A percentile compares a stretch with the other conserved stretches of the same genome.
Evolutionary conservation across 2,888 invertebrate genomes (phyloP).

Genomic region (Formica aserva): DNA sequence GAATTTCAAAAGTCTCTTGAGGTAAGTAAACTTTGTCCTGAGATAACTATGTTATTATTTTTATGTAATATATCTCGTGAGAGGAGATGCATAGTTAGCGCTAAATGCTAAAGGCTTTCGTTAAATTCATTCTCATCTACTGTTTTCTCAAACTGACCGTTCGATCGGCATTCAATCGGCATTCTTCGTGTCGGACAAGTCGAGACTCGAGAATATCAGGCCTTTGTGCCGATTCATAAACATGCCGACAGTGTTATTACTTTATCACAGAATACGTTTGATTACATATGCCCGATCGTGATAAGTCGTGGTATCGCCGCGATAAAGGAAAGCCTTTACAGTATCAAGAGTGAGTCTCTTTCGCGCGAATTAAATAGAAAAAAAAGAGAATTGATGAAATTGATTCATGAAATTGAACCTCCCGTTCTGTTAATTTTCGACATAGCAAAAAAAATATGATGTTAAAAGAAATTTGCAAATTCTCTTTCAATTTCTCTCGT

Average conservation of each 20-base stretch:
- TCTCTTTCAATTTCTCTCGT: not conserved
- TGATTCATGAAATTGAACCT: not conserved
- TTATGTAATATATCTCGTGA: not conserved
- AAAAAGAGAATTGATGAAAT: not conserved
- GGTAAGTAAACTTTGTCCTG: not conserved
- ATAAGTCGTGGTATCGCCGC: slow-evolving; percentile 25
- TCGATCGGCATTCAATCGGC: slow-evolving; percentile 12
- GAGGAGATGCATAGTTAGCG: not conserved
- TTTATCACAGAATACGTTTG: slow-evolving; percentile 26
- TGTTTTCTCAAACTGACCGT: slow-evolving; percentile 5
- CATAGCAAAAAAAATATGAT: not conserved
- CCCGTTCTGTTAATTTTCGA: not conserved
- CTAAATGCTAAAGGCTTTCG: not conserved
- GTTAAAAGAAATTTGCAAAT: not conserved
- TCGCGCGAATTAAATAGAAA: not conserved
- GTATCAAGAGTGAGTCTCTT: not conserved
- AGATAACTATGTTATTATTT: not conserved
- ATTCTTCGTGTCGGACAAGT: slow-evolving; percentile 28
- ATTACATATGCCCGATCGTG: slow-evolving; percentile 22
- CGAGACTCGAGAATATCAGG: not conserved
- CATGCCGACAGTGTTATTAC: slow-evolving; percentile 37
- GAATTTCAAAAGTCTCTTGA: not conserved
- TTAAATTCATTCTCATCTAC: not conserved
- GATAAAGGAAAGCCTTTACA: slow-evolving; percentile 22
- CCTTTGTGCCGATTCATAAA: slow-evolving; percentile 31